Evolutionary conservation across 2,797 vertebrate species (phyloP).

Genomic region (Pitangus sulphuratus): DNA sequence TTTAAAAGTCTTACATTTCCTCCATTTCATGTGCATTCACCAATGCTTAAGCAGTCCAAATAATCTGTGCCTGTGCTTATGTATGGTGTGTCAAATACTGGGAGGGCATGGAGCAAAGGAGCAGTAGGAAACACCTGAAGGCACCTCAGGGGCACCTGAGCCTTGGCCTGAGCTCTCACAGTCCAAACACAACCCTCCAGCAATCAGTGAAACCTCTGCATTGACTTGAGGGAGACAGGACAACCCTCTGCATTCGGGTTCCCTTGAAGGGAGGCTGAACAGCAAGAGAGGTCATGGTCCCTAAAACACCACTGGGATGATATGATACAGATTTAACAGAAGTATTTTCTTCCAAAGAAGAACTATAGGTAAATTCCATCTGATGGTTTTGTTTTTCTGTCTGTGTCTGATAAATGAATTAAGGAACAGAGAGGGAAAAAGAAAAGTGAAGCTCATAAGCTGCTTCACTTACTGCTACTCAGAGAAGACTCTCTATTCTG

Average conservation of each 20-base stretch:
- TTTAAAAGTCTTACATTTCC: background rate
- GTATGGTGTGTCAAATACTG: rapidly evolving
- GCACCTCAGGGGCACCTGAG: background rate
- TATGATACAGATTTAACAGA: background rate
- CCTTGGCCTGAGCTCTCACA: background rate
- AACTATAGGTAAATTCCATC: background rate
- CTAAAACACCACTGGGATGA: background rate
- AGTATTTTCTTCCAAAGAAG: background rate
- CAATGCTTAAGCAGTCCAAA: background rate
- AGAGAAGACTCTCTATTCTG: background rate
- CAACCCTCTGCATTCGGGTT: rapidly evolving
- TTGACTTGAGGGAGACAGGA: background rate
- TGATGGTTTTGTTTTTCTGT: background rate
- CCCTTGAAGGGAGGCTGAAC: background rate
- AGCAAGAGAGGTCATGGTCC: background rate
- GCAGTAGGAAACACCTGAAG: background rate
- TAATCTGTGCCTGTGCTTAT: background rate
- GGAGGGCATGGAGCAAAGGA: background rate
- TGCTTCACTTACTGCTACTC: background rate
- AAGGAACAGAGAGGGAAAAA: background rate
- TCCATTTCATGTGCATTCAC: background rate
- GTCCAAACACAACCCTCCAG: background rate
- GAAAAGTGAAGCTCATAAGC: background rate
- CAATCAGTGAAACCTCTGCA: background rate
- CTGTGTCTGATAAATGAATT: background rate